These are phyloP conservation scores for Notodonta ziczac DNA, from an alignment of 2,888 invertebrate species.

Conservation along the genomic window DNA sequence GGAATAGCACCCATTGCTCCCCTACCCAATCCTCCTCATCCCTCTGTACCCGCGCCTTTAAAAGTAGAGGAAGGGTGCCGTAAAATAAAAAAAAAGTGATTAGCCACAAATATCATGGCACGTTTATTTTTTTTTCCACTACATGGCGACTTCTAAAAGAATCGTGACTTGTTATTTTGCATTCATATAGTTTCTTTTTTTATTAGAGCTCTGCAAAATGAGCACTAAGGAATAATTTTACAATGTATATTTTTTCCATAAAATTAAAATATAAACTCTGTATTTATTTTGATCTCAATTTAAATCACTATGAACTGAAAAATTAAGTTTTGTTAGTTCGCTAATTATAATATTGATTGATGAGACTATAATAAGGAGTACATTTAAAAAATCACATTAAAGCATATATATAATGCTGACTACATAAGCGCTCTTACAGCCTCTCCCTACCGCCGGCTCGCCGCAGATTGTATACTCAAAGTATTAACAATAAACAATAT, in stretches of 20 bases:
- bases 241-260: constrained; percentile 80
- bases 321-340: constrained; percentile 81
- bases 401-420: constrained; percentile 86
- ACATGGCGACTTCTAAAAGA: constrained; percentile 86
- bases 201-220: constrained; percentile 74
- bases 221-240: constrained; percentile 80
- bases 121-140: constrained; percentile 86
- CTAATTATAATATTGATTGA: constrained; percentile 81
- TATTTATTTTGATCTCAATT: constrained; percentile 82
- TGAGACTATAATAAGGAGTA: constrained; percentile 84
- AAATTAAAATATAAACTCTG: constrained; percentile 84
- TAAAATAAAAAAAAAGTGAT: constrained; percentile 59
- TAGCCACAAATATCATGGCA: constrained; percentile 86
- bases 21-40: too few species aligned
- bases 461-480: constrained; percentile 61
- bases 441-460: constrained; percentile 53
- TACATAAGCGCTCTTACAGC: constrained; percentile 82
- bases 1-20: too few species aligned
- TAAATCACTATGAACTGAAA: constrained; percentile 82
- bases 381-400: constrained; percentile 85
- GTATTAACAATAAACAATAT: constrained; percentile 76
- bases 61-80: constrained; percentile 15
- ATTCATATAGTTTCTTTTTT: constrained; percentile 80
- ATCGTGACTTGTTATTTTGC: constrained; percentile 85
- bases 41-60: too few species aligned